Base-by-base conservation (phyloP, 1,140 invertebrate species). In the Homalodisca vitripennis region DNA sequence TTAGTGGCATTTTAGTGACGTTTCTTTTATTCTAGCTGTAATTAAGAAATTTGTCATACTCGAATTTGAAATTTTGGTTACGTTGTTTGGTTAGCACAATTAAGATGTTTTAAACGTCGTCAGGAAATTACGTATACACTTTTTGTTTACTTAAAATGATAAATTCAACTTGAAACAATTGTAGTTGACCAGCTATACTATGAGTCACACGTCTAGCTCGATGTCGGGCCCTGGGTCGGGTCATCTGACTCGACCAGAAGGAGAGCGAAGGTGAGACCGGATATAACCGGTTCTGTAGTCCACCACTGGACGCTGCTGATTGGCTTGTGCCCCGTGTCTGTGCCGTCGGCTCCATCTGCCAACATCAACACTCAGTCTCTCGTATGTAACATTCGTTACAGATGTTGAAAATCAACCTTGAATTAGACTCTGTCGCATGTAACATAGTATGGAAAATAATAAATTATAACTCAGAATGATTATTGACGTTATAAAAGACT, bases 211-310 rank as follows among this genome's bases (percentile, higher is more conserved):
- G 34, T 41, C 34, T 41, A n/a, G n/a, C n/a, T n/a, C n/a, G n/a
- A n/a, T 17, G 34, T 60, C 46, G 13, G 57, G 72, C 27, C 51
- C 62, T 24, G 68, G 70, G 30, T 68, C 70, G 30, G 84, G 88
- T 92, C 88, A 93, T 85, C 91, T 84, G 76, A 93, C 91, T 77
- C 91, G 84, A 72, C 91, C 92, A 6, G 92, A 94, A 47, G 92
- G 92, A 75, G 92, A 95, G 62, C 93, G 86, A 75, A 95, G 84
- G 81, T 94, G 92, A 67, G 92, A 94, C 75, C 92, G 87, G 77
- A 95, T 94, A 80, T 94, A 93, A 69, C 93, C 93, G 57, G 93
- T 95, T 76, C 93, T 86, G 84, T 91, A 93, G 81, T 93, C 90
- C 72, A 89, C 85, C 64, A 87, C 83, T 77, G 90, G 87, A 70